Evolutionary conservation across 2,888 invertebrate genomes (phyloP), one percentile per base, ranked within the genome.

Genomic region (Scelioninae gen. 2): DNA sequence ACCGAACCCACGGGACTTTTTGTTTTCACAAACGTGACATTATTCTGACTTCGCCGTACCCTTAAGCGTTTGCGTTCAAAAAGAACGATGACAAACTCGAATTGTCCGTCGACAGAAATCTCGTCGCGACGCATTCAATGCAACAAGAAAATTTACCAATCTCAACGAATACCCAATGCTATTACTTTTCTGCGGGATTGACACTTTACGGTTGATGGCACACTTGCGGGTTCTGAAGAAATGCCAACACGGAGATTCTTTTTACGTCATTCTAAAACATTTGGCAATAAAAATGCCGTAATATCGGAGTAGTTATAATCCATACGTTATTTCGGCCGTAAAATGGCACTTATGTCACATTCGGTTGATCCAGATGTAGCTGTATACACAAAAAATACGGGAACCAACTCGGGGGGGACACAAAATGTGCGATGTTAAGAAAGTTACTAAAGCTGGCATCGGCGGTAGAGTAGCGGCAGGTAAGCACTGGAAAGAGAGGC

Each of bases 371-470:
- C 61, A 63, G 61, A 63, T 52, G 50, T 35, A 25, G 11, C 13
- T 37, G 13, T 9, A 22, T 28, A 10, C n/a, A 15, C 18, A 16
- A 45, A n/a, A 28, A 39, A 45, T 19, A 22, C 19, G 33, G 16
- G 19, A 19, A 58, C 39, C n/a, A 6, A 10, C 6, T n/a, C n/a
- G 22, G 25, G 10, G 33, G 45, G 19, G 31, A 45, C 58, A 68
- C 58, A 37, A 46, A 60, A 63, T 35, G 22, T 6, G 37, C 39
- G 41, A 39, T 11, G 61, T 55, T 61, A 61, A 53, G 69, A 69
- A 69, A 69, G 61, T 69, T 48, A 69, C 69, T 69, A 55, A 61
- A 43, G 45, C 53, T 37, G 35, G 50, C 50, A 64, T 53, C 53
- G 50, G 61, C 11, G 28, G 28, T 35, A 16, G 43, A 37, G 28